Percentiles rank a stretch among this genome's conserved stretches.
Evolutionary conservation across 92 coral and sea anemone species (phyloP).

Genomic region (Plumapathes pennacea): DNA sequence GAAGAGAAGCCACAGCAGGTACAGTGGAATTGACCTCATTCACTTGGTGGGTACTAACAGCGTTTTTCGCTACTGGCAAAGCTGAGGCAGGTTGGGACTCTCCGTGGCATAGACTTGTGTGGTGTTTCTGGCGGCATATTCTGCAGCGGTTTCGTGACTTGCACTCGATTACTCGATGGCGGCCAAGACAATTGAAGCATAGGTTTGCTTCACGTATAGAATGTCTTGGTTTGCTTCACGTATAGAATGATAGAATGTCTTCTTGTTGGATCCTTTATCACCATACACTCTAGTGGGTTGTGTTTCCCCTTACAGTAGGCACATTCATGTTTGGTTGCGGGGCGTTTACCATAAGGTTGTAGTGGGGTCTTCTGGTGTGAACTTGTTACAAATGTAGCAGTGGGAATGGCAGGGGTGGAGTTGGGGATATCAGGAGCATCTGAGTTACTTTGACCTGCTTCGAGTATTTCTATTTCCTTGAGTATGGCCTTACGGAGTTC

Average conservation of each 20-base stretch:
- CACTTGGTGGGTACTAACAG: no score
- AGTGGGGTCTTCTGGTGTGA: not conserved
- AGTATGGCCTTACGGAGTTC: constrained; percentile 38
- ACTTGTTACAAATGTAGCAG: constrained; percentile 18
- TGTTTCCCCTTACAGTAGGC: constrained; percentile 42
- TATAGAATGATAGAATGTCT: no score
- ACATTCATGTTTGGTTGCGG: constrained; percentile 11
- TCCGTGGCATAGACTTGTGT: constrained; percentile 48
- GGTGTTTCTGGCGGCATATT: constrained; percentile 42
- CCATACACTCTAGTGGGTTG: no score
- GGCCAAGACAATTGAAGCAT: constrained; percentile 46
- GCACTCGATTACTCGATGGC: constrained; percentile 40
- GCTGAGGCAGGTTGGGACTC: constrained; percentile 1
- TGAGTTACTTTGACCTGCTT: constrained; percentile 8
- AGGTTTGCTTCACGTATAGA: no score
- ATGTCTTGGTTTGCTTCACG: no score
- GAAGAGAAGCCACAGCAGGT: no score
- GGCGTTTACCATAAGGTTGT: not conserved
- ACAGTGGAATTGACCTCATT: no score
- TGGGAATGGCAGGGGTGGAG: not conserved
- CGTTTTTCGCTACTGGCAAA: no score
- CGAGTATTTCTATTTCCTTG: constrained; percentile 35
- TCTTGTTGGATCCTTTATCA: no score
- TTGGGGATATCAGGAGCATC: not conserved
- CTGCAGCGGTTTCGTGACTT: constrained; percentile 43